These are phyloP conservation scores for Drosophila emarginata DNA, from an alignment of 2,888 invertebrate species.

Conservation along the genomic window DNA sequence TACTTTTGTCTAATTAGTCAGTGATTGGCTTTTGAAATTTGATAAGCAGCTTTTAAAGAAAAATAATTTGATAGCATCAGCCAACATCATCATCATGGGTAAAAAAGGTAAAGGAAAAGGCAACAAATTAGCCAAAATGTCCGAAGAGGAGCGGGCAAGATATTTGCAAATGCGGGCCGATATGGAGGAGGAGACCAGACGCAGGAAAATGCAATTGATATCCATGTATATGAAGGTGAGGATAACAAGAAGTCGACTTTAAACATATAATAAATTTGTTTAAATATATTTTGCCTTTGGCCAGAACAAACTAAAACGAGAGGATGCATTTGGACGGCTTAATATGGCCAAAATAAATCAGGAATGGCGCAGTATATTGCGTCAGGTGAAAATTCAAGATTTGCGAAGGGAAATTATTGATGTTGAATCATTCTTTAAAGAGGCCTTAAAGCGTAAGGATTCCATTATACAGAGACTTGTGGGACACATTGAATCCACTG, in stretches of 20 bases:
- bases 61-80: conserved; percentile 21
- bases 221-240: conserved; percentile 90
- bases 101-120: conserved; percentile 89
- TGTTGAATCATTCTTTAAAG: conserved; percentile 79
- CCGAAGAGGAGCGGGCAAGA: conserved; percentile 90
- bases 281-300: conserved; percentile 46
- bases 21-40: conserved; percentile 48
- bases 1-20: conserved; percentile 50
- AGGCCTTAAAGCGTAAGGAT: conserved; percentile 87
- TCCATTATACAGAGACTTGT: conserved; percentile 86
- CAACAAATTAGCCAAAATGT: conserved; percentile 91
- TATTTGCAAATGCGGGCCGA: conserved; percentile 92
- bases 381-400: conserved; percentile 90
- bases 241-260: not conserved
- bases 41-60: conserved; percentile 49
- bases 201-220: conserved; percentile 91
- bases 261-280: not conserved
- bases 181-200: conserved; percentile 90
- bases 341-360: conserved; percentile 93
- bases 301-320: conserved; percentile 91
- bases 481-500: conserved; percentile 87
- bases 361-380: conserved; percentile 90
- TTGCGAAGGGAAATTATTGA: conserved; percentile 88
- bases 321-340: conserved; percentile 89
- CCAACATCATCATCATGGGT: conserved; percentile 74